Percentiles rank a stretch among this genome's conserved stretches.
Conservation (phyloP, 2,888 invertebrate genomes). For the Empis livida region DNA sequence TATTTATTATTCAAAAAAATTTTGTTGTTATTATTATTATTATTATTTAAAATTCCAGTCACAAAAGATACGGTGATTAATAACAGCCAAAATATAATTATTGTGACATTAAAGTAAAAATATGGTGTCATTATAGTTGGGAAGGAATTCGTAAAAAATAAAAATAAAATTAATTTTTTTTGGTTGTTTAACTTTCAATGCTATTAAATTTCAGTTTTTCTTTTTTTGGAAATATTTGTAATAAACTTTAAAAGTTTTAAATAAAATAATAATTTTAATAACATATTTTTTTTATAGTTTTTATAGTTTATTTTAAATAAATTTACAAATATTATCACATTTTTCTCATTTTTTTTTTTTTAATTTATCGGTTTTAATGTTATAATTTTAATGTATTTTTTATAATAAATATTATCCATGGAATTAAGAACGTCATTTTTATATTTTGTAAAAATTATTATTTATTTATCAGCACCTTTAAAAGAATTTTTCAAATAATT, state of each 20-base stretch:
- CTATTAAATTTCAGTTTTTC: too few species aligned
- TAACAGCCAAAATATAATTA: conserved; percentile 7
- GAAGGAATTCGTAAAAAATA: too few species aligned
- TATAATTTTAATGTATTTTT: not conserved
- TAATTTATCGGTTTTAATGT: not conserved
- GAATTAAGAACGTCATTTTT: too few species aligned
- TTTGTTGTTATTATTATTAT: not conserved
- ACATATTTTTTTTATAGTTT: not conserved
- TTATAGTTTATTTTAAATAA: not conserved
- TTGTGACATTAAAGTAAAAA: conserved; percentile 9
- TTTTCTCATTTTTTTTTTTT: not conserved
- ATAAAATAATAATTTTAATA: not conserved
- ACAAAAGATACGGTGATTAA: conserved; percentile 3
- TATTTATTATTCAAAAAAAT: not conserved
- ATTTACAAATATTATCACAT: not conserved
- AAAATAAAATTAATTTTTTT: too few species aligned
- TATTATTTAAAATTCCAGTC: conserved; percentile 4
- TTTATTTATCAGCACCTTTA: too few species aligned
- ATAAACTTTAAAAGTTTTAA: too few species aligned
- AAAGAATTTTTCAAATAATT: too few species aligned
- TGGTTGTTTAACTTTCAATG: too few species aligned
- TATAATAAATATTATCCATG: not conserved
- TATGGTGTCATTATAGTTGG: conserved; percentile 11
- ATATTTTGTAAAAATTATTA: too few species aligned
- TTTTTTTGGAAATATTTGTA: too few species aligned